Conservation (phyloP, 1,140 invertebrate species). For the Oryctes rhinoceros region DNA sequence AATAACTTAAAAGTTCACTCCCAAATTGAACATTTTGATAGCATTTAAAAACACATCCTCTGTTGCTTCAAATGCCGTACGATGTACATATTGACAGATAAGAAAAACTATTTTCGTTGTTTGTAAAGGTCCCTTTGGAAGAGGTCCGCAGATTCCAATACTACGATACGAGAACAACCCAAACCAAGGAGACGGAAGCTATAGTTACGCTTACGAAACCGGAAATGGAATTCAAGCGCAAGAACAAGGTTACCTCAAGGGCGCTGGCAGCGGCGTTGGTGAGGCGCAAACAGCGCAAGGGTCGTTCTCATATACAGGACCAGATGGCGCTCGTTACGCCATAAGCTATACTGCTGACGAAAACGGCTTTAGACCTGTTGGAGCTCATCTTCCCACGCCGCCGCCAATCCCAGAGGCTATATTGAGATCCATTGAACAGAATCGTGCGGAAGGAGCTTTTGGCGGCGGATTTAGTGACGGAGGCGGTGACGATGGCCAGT, state of each 20-base stretch:
- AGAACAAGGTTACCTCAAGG: conserved; percentile 56
- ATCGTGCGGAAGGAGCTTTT: conserved; percentile 60
- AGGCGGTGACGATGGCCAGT: conserved; percentile 41
- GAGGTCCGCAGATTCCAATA: conserved; percentile 62
- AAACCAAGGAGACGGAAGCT: conserved; percentile 67
- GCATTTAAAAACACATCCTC: too few relatives aligned
- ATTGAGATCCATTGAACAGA: conserved; percentile 68
- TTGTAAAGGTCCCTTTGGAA: conserved; percentile 32
- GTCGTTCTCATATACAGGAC: conserved; percentile 72
- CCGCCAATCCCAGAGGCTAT: conserved; percentile 74
- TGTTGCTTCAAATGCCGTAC: too few relatives aligned
- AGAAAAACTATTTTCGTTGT: neutral
- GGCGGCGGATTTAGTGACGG: conserved; percentile 35
- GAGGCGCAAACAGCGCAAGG: conserved; percentile 62
- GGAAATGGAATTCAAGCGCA: conserved; percentile 65
- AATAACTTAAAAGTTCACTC: too few relatives aligned
- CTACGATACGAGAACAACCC: conserved; percentile 64
- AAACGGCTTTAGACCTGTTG: conserved; percentile 69
- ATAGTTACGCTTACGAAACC: conserved; percentile 64
- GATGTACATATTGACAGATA: too few relatives aligned
- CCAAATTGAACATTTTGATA: too few relatives aligned
- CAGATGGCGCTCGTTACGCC: conserved; percentile 65
- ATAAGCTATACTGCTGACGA: conserved; percentile 70
- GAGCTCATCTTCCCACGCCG: conserved; percentile 72
- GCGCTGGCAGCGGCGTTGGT: conserved; percentile 59